Base-by-base conservation (phyloP, 2,113 vertebrate species). In the Corapipo altera region DNA sequence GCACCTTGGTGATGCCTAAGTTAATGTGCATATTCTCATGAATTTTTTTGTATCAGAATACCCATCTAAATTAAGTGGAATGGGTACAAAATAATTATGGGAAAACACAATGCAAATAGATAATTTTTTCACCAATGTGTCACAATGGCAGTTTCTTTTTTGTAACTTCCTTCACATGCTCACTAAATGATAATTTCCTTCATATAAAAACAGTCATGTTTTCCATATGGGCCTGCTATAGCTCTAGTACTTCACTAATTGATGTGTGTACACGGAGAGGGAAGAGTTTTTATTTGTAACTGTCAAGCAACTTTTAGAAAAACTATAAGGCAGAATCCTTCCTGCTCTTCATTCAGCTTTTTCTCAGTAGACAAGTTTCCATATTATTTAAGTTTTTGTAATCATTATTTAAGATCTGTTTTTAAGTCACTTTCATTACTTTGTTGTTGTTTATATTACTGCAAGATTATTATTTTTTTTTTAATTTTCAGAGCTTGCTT, bases 161-260 rank as follows among this genome's bases (percentile, higher is more conserved):
- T 88, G 37, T 72, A 10, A 37, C 77, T 77, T 79, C 23, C 6
- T 75, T 85, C 19, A 43, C 6, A 3, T 18, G 19, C 62, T 73
- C 27, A 43, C 12, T 12, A 49, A 24, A 57, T 23, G 0, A 35
- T 41, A 61, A 39, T 57, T 69, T 72, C 1, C 14, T 65, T 82
- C 32, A 7, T 70, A 14, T 11, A 57, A 79, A 78, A 88, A 0
- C n/a, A 35, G 8, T 48, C 16, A 26, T 39, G 7, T 44, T 88
- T 90, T 80, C 35, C 37, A 1, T 48, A 21, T 2, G 1, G 28
- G 5, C 12, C 12, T 7, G 1, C 41, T 44, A 1, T 15, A 58
- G 15, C 15, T 65, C 8, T 70, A 15, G 9, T 33, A 12, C 22
- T 86, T 75, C 26, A 30, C 16, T 64, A 33, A 51, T 4, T n/a